Percentiles rank a stretch among this genome's conserved stretches.
These are phyloP conservation scores for Aleiodes testaceus DNA, from an alignment of 2,888 invertebrate species.

Conservation along the genomic window DNA sequence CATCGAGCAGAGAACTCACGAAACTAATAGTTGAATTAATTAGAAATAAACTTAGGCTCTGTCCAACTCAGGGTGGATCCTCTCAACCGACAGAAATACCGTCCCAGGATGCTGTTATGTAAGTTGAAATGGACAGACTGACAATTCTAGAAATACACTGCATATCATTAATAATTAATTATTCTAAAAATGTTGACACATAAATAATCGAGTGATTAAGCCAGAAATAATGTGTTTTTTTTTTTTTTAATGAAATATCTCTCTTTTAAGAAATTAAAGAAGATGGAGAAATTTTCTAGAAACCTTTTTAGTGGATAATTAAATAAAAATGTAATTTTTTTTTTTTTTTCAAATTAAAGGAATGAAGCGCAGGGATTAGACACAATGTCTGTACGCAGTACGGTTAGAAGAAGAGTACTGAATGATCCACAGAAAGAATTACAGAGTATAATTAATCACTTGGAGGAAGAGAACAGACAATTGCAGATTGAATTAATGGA, in stretches of 20 bases:
- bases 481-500: slow-evolving; percentile 67
- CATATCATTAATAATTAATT: slow-evolving; percentile 6
- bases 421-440: slow-evolving; percentile 78
- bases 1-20: slow-evolving; percentile 67
- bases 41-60: slow-evolving; percentile 68
- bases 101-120: slow-evolving; percentile 54
- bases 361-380: slow-evolving; percentile 62
- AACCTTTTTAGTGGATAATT: no score
- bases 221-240: no score
- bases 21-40: slow-evolving; percentile 68
- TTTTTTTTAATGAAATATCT: no score
- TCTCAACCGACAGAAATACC: slow-evolving; percentile 31
- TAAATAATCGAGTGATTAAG: no score
- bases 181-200: no score
- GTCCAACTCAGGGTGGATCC: slow-evolving; percentile 59
- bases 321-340: no score
- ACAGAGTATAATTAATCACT: slow-evolving; percentile 81
- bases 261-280: no score
- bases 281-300: not conserved
- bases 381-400: slow-evolving; percentile 63
- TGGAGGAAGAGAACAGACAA: slow-evolving; percentile 80
- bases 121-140: slow-evolving; percentile 7
- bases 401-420: slow-evolving; percentile 63
- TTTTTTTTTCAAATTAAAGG: slow-evolving; percentile 46
- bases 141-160: not conserved